A percentile compares a stretch with the other conserved stretches of the same genome.
Conservation (phyloP, 2,888 invertebrate species). For the Fissipunctia ypsillon region DNA sequence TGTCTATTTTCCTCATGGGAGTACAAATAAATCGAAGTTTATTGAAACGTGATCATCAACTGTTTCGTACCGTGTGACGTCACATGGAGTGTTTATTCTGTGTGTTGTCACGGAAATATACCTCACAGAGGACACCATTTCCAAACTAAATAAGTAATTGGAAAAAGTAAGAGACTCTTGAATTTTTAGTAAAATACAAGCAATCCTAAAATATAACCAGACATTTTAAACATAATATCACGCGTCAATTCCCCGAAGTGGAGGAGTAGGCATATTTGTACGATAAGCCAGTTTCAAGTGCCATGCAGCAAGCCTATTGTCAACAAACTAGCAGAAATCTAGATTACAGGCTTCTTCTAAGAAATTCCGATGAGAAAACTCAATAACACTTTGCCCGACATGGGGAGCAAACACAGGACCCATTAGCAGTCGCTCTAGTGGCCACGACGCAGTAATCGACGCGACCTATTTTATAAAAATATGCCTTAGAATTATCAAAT, state of each 20-base stretch:
- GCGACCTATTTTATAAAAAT: not conserved
- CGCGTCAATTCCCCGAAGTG: too few species aligned
- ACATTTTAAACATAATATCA: too few species aligned
- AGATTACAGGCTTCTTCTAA: too few species aligned
- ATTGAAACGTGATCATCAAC: slow-evolving; percentile 55
- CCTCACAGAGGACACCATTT: too few species aligned
- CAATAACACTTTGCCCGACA: not conserved
- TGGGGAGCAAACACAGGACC: not conserved
- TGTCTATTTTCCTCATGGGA: slow-evolving; percentile 44
- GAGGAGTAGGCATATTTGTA: too few species aligned
- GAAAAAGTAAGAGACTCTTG: not conserved
- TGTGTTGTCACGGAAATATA: not conserved
- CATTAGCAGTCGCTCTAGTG: not conserved
- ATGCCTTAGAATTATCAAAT: fast-evolving
- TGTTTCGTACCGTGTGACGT: slow-evolving; percentile 25
- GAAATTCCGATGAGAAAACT: too few species aligned
- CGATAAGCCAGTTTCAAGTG: too few species aligned
- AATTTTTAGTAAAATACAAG: too few species aligned
- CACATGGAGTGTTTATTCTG: slow-evolving; percentile 18
- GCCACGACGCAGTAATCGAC: not conserved
- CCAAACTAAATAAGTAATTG: not conserved
- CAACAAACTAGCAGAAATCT: too few species aligned
- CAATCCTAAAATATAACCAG: too few species aligned
- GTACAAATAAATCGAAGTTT: slow-evolving; percentile 54
- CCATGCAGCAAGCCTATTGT: too few species aligned